Percentiles rank a stretch among this genome's conserved stretches.
phyloP scores from a whole-genome alignment of 2,888 invertebrate genomes.

The Sinelater perroti region DNA sequence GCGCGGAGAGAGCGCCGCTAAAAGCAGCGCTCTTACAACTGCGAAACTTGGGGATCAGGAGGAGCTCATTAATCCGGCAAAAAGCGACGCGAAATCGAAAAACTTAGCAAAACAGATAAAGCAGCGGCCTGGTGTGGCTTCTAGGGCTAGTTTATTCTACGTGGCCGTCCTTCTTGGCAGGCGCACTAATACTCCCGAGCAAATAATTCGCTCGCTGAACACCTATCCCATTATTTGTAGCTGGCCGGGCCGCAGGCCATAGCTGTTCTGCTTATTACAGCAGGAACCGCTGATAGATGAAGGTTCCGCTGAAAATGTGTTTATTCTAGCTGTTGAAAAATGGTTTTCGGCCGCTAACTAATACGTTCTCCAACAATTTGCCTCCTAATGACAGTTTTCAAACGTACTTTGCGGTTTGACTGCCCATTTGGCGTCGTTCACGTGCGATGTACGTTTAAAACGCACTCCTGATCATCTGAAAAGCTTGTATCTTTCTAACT shows the following conservation, averaged over 20 bases:
- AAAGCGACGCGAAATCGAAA: constrained; percentile 15
- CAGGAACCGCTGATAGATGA: constrained; percentile 57
- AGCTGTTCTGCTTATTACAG: constrained; percentile 48
- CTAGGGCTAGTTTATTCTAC: constrained; percentile 38
- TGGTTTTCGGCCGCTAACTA: constrained; percentile 44
- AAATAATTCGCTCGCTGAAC: constrained; percentile 47
- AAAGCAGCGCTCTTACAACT: too few species aligned
- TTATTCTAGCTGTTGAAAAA: constrained; percentile 58
- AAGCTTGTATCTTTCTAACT: too few species aligned
- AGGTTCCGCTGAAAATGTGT: constrained; percentile 54
- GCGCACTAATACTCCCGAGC: constrained; percentile 45
- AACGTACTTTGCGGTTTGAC: constrained; percentile 11
- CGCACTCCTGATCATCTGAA: too few species aligned
- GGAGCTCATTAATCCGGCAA: not conserved
- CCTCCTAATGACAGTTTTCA: constrained; percentile 27
- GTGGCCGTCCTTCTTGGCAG: constrained; percentile 43
- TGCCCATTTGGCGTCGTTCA: not conserved
- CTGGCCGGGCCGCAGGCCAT: constrained; percentile 38
- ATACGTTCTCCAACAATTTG: constrained; percentile 36
- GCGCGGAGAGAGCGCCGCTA: too few species aligned
- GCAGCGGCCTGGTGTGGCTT: constrained; percentile 29
- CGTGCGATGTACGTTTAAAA: not conserved
- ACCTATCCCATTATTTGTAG: constrained; percentile 48
- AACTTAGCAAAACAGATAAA: constrained; percentile 30
- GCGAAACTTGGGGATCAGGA: too few species aligned